phyloP scores from a whole-genome alignment of 1,140 invertebrate genomes.

The Drosophila willistoni region DNA sequence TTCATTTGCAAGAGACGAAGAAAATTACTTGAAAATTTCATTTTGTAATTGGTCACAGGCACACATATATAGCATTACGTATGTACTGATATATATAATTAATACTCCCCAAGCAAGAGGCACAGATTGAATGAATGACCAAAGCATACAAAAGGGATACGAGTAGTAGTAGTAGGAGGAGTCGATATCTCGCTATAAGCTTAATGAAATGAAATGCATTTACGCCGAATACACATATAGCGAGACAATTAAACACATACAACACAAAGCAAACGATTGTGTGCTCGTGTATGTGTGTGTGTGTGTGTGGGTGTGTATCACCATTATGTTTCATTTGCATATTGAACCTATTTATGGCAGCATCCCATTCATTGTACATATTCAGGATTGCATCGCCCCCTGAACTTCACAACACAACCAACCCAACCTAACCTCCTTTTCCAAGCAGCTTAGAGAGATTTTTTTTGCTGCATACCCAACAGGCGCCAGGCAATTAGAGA shows the following conservation, averaged over 20 bases:
- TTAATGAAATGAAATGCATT: conserved; percentile 54
- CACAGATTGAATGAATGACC: conserved; percentile 28
- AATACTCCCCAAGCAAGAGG: conserved; percentile 1
- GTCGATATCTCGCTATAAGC: conserved; percentile 35
- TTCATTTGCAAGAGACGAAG: conserved; percentile 20
- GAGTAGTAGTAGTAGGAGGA: conserved; percentile 9
- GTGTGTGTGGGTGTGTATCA: conserved; percentile 33
- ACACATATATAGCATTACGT: conserved; percentile 21
- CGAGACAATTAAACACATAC: conserved; percentile 49
- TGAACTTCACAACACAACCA: not conserved
- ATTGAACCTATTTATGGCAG: conserved; percentile 62
- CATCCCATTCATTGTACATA: conserved; percentile 43
- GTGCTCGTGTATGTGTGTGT: not conserved
- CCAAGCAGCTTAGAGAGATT: not conserved
- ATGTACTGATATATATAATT: conserved; percentile 1
- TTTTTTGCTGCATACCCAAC: conserved; percentile 41
- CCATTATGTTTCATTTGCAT: conserved; percentile 63
- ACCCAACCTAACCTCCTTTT: no score
- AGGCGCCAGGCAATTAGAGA: conserved; percentile 35
- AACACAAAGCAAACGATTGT: conserved; percentile 21
- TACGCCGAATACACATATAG: conserved; percentile 35
- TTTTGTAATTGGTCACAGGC: conserved; percentile 55
- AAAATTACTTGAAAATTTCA: conserved; percentile 60
- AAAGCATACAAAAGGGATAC: conserved; percentile 2
- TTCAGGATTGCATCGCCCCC: conserved; percentile 3